Evolutionary conservation across 2,888 invertebrate species (phyloP).

Genomic region (Drosophila neoperkinsi): DNA sequence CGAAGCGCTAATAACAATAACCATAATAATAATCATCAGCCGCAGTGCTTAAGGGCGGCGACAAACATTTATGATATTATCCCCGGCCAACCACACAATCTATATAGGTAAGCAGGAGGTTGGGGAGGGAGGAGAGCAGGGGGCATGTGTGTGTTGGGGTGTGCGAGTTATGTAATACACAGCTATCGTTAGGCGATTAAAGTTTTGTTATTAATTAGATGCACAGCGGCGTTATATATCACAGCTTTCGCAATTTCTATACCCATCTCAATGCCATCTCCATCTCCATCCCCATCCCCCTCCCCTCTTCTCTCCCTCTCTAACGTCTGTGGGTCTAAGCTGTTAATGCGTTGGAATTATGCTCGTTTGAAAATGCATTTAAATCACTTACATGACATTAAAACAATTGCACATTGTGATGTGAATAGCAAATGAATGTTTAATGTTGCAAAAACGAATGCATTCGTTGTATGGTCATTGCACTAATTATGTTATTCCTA

Average conservation of each 20-base stretch:
- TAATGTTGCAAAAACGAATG: slow-evolving; percentile 11
- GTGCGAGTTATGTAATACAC: slow-evolving; percentile 25
- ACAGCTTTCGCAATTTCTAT: slow-evolving; percentile 19
- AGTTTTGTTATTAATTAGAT: slow-evolving; percentile 76
- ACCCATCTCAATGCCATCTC: neutral
- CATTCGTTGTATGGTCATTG: slow-evolving; percentile 16
- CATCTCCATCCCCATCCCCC: neutral
- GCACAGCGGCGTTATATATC: slow-evolving; percentile 47
- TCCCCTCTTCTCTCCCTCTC: neutral
- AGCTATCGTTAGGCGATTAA: slow-evolving; percentile 71
- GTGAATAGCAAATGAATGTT: slow-evolving; percentile 37
- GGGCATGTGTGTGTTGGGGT: neutral
- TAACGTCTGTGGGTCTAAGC: neutral
- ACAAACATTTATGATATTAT: slow-evolving; percentile 54
- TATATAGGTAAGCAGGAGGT: neutral
- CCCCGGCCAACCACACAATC: slow-evolving; percentile 22
- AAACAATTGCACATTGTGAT: slow-evolving; percentile 40
- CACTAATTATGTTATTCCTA: slow-evolving; percentile 15
- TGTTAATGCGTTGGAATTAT: slow-evolving; percentile 73
- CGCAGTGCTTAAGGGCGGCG: slow-evolving; percentile 44
- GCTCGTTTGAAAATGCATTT: slow-evolving; percentile 51
- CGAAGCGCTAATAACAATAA: slow-evolving; percentile 75
- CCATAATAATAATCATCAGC: slow-evolving; percentile 76
- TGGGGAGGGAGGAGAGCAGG: accelerated
- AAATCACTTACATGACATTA: slow-evolving; percentile 53